Conservation (phyloP, 1,140 invertebrate species). For the Matsumurasca onukii region DNA sequence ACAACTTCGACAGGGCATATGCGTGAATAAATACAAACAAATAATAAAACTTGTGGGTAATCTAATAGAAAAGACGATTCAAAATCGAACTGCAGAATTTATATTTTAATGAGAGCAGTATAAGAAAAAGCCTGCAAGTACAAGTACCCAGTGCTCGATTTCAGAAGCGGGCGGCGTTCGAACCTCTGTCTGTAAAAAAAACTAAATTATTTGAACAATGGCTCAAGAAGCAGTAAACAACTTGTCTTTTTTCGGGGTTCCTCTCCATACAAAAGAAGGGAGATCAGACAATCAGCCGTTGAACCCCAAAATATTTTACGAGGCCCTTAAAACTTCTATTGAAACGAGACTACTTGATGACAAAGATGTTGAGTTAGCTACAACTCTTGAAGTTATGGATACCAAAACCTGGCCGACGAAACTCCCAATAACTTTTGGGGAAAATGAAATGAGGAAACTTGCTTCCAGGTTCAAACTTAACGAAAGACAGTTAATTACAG, state of each 20-base stretch:
- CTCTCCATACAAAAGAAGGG: constrained; percentile 9
- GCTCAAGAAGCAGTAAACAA: constrained; percentile 23
- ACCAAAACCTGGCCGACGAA: neutral
- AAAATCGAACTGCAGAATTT: too few species aligned
- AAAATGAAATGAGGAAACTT: constrained; percentile 24
- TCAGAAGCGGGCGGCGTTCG: too few species aligned
- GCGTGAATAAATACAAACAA: too few species aligned
- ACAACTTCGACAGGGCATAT: too few species aligned
- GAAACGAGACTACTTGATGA: constrained; percentile 13
- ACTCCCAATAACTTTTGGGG: constrained; percentile 13
- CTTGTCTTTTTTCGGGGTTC: constrained; percentile 16
- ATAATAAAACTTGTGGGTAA: too few species aligned
- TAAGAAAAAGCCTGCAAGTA: too few species aligned
- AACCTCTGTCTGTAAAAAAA: too few species aligned
- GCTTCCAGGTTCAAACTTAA: neutral
- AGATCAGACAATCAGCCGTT: neutral
- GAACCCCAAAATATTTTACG: constrained; percentile 4
- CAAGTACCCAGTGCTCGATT: too few species aligned
- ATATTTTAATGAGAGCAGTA: too few species aligned
- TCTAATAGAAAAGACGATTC: too few species aligned
- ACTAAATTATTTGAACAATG: constrained; percentile 8
- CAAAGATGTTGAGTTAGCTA: constrained; percentile 4
- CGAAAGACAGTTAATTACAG: constrained; percentile 19
- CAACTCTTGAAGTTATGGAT: neutral
- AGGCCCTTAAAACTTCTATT: constrained; percentile 18